A percentile compares a stretch with the other conserved stretches of the same genome.
These are phyloP conservation scores for Acromyrmex echinatior DNA, from an alignment of 1,140 invertebrate genomes.

Conservation along the genomic window DNA sequence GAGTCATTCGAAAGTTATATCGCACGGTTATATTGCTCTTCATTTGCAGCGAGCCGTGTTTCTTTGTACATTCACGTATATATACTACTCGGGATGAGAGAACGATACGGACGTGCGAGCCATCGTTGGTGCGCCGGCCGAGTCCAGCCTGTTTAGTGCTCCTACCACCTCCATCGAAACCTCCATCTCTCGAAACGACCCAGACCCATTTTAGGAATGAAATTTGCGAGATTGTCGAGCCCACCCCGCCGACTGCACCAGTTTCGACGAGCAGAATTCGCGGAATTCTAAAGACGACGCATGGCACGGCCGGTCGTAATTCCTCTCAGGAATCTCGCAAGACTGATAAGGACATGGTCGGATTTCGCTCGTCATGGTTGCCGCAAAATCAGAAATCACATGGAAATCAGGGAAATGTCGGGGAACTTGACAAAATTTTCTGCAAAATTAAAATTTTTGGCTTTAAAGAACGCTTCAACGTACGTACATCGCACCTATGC, in stretches of 20 bases:
- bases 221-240: slow-evolving; percentile 74
- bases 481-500: too few species aligned
- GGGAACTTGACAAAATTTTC: too few species aligned
- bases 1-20: slow-evolving; percentile 46
- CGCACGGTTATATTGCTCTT: slow-evolving; percentile 10
- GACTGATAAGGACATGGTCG: slow-evolving; percentile 43
- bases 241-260: slow-evolving; percentile 46
- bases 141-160: slow-evolving; percentile 58
- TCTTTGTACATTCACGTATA: slow-evolving; percentile 33
- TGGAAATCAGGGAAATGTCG: too few species aligned
- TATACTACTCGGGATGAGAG: slow-evolving; percentile 7
- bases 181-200: slow-evolving; percentile 24
- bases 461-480: too few species aligned
- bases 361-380: background rate
- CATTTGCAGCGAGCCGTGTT: slow-evolving; percentile 47
- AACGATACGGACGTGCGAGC: slow-evolving; percentile 42
- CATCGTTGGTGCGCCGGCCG: background rate
- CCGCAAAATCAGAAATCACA: too few species aligned
- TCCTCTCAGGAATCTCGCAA: slow-evolving; percentile 51
- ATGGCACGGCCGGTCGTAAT: slow-evolving; percentile 2
- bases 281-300: slow-evolving; percentile 62
- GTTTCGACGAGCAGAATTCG: slow-evolving; percentile 55
- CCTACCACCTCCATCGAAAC: background rate
- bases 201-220: slow-evolving; percentile 77
- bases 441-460: too few species aligned